Percentiles rank a stretch among this genome's conserved stretches.
Conservation (phyloP, 1,140 invertebrate species). For the Monochamus saltuarius region DNA sequence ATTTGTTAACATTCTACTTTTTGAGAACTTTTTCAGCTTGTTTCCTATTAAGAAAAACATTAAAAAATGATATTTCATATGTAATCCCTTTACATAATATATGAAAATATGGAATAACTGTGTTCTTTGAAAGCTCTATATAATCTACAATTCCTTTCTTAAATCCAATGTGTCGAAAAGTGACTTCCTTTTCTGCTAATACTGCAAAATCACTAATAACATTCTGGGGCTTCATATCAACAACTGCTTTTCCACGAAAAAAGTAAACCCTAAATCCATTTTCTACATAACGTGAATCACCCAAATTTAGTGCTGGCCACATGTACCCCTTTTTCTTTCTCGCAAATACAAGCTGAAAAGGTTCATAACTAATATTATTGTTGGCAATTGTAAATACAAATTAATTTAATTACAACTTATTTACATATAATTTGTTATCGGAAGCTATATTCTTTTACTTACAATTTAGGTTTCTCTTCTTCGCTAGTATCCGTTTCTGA, state of each 20-base stretch:
- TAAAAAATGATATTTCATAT: constrained; percentile 22
- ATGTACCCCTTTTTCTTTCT: constrained; percentile 22
- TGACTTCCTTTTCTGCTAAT: constrained; percentile 20
- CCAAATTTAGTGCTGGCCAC: constrained; percentile 25
- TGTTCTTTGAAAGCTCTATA: constrained; percentile 4
- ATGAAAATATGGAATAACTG: constrained; percentile 17
- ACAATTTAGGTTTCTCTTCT: neutral
- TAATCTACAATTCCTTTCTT: constrained; percentile 24
- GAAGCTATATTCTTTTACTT: neutral
- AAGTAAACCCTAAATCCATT: constrained; percentile 26
- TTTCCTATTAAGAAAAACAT: constrained; percentile 25
- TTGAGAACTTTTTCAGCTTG: constrained; percentile 21
- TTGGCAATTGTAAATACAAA: neutral
- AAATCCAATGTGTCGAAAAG: constrained; percentile 19
- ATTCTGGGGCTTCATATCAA: constrained; percentile 13
- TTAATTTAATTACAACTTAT: neutral
- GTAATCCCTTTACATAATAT: constrained; percentile 13
- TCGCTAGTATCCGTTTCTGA: too few species aligned
- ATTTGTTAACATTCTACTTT: constrained; percentile 8
- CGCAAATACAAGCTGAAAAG: constrained; percentile 30
- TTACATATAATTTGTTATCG: neutral
- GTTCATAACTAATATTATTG: constrained; percentile 25
- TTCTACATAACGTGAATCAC: constrained; percentile 4
- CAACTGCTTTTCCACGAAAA: constrained; percentile 29
- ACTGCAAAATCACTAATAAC: constrained; percentile 17